Base-by-base conservation (phyloP, 2,797 vertebrate species). In the Meriones psammophilus region DNA sequence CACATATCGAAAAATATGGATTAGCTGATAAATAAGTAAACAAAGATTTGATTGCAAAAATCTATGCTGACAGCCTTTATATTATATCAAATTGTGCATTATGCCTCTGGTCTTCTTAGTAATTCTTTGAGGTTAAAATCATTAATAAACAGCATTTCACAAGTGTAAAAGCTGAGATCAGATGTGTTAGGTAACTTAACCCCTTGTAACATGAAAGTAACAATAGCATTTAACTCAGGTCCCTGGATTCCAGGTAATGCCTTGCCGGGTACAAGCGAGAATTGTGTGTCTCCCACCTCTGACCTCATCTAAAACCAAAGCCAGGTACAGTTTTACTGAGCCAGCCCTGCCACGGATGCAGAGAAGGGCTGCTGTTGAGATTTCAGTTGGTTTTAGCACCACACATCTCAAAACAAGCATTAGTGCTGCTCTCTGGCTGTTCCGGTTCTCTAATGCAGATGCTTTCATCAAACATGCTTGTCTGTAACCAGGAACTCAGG, bases 401-500 rank as follows among this genome's bases (percentile, higher is more conserved):
- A 54, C n/a, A 60, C 85, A 92, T 92, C 87, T 88, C 50, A 78
- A 89, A 93, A 76, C 13, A 87, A 95, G 54, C 20, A 4, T 20
- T 0, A 9, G 18, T 8, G 39, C 24, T 58, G 18, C 5, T 94
- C 60, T 68, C 79, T 42, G 39, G 39, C 79, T 92, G 56, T 78
- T 94, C 30, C 64, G 78, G 81, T 93, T 93, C 42, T 50, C 33
- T 46, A 58, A 90, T 7, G 0, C 24, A 60, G 71, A n/a, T 89
- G 92, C 33, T 22, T 56, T 79, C 94, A 69, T 95, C 81, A 88
- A 87, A 90, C 8, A 58, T 4, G 10, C 26, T 36, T 89, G 42
- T 91, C 78, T 68, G 33, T 50, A 89, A 71, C 46, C 58, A 94
- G 76, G 77, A 93, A 66, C 30, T 92, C 91, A 74, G 79, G 80